Percentiles rank a stretch among this genome's conserved stretches.
phyloP scores from a whole-genome alignment of 2,888 invertebrate species.

The Sipha maydis region DNA sequence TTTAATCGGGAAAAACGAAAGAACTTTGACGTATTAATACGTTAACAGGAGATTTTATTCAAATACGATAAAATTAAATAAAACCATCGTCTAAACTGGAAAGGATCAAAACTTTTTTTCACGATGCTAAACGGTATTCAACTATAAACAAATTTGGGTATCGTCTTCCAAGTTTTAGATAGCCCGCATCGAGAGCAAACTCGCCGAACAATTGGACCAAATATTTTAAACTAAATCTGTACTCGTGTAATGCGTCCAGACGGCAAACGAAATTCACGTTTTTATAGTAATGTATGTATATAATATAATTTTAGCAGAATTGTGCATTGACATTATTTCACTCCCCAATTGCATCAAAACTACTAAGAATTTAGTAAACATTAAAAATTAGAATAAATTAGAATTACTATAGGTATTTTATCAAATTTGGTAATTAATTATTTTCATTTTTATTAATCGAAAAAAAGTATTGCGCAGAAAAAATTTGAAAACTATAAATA shows the following conservation, averaged over 20 bases:
- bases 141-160: conserved; percentile 14
- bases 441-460: too few relatives aligned
- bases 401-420: too few relatives aligned
- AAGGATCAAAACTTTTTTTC: conserved; percentile 29
- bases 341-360: too few relatives aligned
- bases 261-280: neutral
- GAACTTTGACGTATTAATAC: neutral
- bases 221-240: neutral
- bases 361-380: too few relatives aligned
- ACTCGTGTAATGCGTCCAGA: neutral
- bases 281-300: neutral
- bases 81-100: neutral
- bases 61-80: conserved; percentile 7
- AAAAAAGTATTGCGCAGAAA: too few relatives aligned
- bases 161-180: conserved; percentile 20
- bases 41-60: conserved; percentile 13
- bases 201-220: conserved; percentile 20
- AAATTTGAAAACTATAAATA: too few relatives aligned
- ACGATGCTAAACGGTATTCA: neutral
- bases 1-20: neutral
- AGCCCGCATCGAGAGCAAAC: conserved; percentile 41
- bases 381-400: too few relatives aligned
- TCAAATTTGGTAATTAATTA: too few relatives aligned
- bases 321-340: too few relatives aligned
- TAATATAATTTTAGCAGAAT: too few relatives aligned